Percentiles rank a stretch among this genome's conserved stretches.
phyloP scores from a whole-genome alignment of 2,797 vertebrate species.

The Centropyge bicolor region DNA sequence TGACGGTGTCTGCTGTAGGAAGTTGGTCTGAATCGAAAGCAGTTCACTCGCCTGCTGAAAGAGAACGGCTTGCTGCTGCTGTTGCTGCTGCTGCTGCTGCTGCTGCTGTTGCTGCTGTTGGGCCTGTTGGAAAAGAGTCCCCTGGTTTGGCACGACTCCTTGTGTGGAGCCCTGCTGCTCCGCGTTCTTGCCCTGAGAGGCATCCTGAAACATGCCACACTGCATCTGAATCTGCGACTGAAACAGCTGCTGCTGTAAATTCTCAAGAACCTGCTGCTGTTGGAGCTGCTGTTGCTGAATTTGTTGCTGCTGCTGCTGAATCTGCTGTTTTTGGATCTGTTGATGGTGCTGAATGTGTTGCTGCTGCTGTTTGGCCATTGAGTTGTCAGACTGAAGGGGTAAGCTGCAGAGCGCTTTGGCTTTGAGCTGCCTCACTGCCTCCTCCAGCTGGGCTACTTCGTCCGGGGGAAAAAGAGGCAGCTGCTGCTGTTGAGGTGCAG shows the following conservation, averaged over 20 bases:
- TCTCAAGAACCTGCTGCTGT: conserved; percentile 80
- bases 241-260: conserved; percentile 88
- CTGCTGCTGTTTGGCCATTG: conserved; percentile 88
- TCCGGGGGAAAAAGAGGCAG: conserved; percentile 91
- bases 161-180: conserved; percentile 88
- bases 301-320: conserved; percentile 84
- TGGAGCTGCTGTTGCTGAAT: conserved; percentile 86
- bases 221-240: conserved; percentile 93
- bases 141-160: conserved; percentile 87
- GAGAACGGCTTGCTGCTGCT: conserved; percentile 90
- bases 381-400: conserved; percentile 92
- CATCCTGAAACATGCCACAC: conserved; percentile 89
- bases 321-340: conserved; percentile 87
- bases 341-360: conserved; percentile 85
- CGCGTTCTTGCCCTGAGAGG: conserved; percentile 84
- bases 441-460: conserved; percentile 93
- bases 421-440: conserved; percentile 94
- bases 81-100: conserved; percentile 79
- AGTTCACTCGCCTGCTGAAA: conserved; percentile 94
- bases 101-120: conserved; percentile 89
- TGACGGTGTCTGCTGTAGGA: conserved; percentile 91
- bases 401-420: conserved; percentile 91
- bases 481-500: conserved; percentile 86
- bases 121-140: conserved; percentile 89
- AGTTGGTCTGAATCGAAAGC: conserved; percentile 92